Base-by-base conservation (phyloP, 2,888 invertebrate species). In the Epistrophe eligans region DNA sequence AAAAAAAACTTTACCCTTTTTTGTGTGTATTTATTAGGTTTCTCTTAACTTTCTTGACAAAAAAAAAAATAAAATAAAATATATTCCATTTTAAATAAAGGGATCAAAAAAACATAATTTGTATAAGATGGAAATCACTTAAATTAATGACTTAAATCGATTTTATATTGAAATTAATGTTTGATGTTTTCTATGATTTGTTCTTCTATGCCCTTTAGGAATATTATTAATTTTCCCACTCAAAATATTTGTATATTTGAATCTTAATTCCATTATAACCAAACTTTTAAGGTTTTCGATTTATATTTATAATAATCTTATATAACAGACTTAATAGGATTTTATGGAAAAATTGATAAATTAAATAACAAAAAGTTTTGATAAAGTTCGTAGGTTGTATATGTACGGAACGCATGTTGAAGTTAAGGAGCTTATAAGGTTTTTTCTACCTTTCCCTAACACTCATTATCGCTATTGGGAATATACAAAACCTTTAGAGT, bases 111-210 rank as follows among this genome's bases (percentile, higher is more conserved):
- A 60, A 19, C 13, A 60, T 38, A 8, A 60, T 50, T 67, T 50
- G 11, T 10, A 28, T 55, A 15, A 38, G 10, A 70, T 15, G 24
- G 15, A 70, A 70, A 55, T 70, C 70, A 70, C 55, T 70, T 70
- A 55, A 70, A 70, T 55, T 70, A 43, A 70, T 55, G 55, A 70
- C 24, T 70, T 17, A 52, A 70, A 70, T 70, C 55, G 70, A 55
- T 70, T 70, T 70, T 70, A 70, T 67, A 62, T 43, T 24, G 40
- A 66, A 17, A 32, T 15, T 6, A 24, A n/a, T 55, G 28, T 43
- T 38, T 38, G 24, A 24, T 24, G 38, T 52, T 10, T 40, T 40
- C 15, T 62, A 43, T 70, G 52, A 70, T 55, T 55, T 15, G 35
- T 17, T 38, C 6, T 38, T 7, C 32, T 40, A 32, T 28, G 13